A percentile compares a stretch with the other conserved stretches of the same genome.
Conservation (phyloP, 2,888 invertebrate genomes). For the Synanthedon tipuliformis region DNA sequence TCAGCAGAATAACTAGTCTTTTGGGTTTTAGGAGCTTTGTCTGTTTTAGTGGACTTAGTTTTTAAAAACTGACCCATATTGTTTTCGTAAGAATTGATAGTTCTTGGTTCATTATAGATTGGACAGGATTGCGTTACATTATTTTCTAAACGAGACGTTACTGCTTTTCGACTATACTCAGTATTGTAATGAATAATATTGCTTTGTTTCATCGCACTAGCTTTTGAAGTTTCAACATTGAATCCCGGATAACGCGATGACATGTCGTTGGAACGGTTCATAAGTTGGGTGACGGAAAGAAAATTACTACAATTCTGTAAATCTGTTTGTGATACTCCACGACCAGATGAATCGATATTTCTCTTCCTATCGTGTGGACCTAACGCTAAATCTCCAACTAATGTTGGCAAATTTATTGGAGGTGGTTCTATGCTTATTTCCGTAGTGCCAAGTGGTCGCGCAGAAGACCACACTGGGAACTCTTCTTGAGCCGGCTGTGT, state of each 20-base stretch:
- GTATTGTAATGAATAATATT: constrained; percentile 31
- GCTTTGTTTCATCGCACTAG: constrained; percentile 36
- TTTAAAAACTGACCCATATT: constrained; percentile 39
- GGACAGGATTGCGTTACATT: constrained; percentile 46
- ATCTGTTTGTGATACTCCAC: constrained; percentile 35
- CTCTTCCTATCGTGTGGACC: constrained; percentile 63
- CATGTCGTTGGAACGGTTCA: constrained; percentile 56
- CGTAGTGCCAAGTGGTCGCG: constrained; percentile 52
- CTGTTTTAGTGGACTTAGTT: constrained; percentile 39
- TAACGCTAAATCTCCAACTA: constrained; percentile 57
- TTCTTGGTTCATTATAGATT: constrained; percentile 46
- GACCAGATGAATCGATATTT: constrained; percentile 32
- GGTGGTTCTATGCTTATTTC: constrained; percentile 64
- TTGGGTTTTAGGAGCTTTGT: constrained; percentile 44
- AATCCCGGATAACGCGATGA: constrained; percentile 39
- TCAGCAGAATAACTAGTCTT: constrained; percentile 63
- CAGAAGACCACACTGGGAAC: constrained; percentile 55
- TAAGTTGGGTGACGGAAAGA: constrained; percentile 58
- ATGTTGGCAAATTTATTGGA: constrained; percentile 57
- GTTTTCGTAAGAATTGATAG: constrained; percentile 32
- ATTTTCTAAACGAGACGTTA: constrained; percentile 36
- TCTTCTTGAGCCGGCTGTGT: constrained; percentile 49
- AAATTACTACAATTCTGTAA: constrained; percentile 56
- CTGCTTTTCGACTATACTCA: constrained; percentile 39
- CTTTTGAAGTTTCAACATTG: constrained; percentile 33